phyloP scores from a whole-genome alignment of 2,113 vertebrate genomes.

The Limanda limanda region DNA sequence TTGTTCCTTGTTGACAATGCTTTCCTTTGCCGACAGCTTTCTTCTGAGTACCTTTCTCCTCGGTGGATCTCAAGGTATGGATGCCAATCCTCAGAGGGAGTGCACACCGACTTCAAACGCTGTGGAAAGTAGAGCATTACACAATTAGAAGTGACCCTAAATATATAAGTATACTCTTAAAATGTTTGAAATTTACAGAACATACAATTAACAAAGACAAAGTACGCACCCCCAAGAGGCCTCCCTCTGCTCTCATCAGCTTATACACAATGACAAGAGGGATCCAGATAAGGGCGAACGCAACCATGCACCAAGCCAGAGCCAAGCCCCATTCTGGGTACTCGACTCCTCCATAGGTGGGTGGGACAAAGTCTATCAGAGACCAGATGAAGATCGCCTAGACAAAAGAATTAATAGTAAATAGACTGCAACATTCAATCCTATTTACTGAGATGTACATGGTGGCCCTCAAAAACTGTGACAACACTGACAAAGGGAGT shows the following conservation, averaged over 20 bases:
- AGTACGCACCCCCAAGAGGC: slow-evolving; percentile 80
- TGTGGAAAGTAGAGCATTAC: slow-evolving; percentile 54
- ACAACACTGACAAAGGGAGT: no score
- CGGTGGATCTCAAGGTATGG: slow-evolving; percentile 88
- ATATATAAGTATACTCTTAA: background rate
- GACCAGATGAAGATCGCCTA: slow-evolving; percentile 93
- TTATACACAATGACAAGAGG: slow-evolving; percentile 85
- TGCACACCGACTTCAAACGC: slow-evolving; percentile 84
- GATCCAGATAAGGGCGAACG: slow-evolving; percentile 90
- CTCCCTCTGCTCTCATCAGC: slow-evolving; percentile 84
- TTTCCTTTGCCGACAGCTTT: slow-evolving; percentile 23
- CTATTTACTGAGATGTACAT: no score
- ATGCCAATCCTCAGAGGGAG: slow-evolving; percentile 88
- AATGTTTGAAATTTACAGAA: background rate
- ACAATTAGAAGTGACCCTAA: background rate
- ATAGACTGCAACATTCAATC: background rate
- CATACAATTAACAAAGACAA: background rate
- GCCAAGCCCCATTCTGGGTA: slow-evolving; percentile 88
- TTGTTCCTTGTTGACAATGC: background rate
- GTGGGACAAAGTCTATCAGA: slow-evolving; percentile 80
- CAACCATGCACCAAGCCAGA: slow-evolving; percentile 91
- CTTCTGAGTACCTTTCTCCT: slow-evolving; percentile 84
- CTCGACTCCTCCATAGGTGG: slow-evolving; percentile 80
- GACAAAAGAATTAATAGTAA: background rate
- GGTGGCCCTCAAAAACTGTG: no score